phyloP scores from a whole-genome alignment of 2,797 vertebrate genomes.

The Molossus molossus region DNA sequence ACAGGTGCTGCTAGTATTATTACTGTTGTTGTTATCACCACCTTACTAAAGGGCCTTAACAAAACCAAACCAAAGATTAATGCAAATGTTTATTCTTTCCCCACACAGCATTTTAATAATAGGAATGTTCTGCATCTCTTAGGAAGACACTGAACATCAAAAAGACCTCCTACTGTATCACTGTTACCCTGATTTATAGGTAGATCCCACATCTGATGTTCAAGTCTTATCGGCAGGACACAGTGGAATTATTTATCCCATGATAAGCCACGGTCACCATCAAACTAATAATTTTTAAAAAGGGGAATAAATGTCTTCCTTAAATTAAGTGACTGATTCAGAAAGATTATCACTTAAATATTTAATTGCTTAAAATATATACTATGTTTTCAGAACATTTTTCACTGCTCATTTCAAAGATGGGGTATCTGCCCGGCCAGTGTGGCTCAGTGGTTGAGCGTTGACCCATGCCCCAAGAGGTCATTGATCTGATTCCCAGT shows the following conservation, averaged over 20 bases:
- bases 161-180: not conserved
- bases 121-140: not conserved
- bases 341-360: not conserved
- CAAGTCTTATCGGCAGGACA: not conserved
- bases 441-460: too few relatives aligned
- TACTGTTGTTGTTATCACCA: not conserved
- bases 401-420: slow-evolving; percentile 78
- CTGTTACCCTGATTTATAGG: slow-evolving; percentile 11
- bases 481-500: too few relatives aligned
- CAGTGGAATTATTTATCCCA: not conserved
- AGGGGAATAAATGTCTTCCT: not conserved
- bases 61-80: not conserved
- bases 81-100: not conserved
- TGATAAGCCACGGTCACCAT: not conserved
- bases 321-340: not conserved
- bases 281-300: not conserved
- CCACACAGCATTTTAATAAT: not conserved
- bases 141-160: slow-evolving; percentile 17
- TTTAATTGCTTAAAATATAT: not conserved
- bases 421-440: not conserved
- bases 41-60: not conserved
- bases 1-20: not conserved
- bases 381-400: not conserved
- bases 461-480: too few relatives aligned
- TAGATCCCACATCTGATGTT: not conserved